Evolutionary conservation across 2,888 invertebrate species (phyloP).

Genomic region (Coenonympha glycerion): DNA sequence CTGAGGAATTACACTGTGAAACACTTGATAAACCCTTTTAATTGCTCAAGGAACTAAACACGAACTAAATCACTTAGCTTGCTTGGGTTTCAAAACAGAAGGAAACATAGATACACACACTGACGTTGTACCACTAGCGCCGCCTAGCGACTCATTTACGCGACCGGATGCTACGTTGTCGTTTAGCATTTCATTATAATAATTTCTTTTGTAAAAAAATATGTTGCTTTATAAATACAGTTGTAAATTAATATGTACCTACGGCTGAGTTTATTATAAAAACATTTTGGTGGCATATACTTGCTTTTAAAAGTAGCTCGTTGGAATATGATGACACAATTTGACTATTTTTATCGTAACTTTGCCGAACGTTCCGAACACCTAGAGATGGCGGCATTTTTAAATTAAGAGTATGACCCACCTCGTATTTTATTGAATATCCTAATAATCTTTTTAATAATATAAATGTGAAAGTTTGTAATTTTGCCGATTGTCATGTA

Average conservation of each 20-base stretch:
- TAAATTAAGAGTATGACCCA: not conserved
- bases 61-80: slow-evolving; percentile 72
- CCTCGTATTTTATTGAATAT: too few species aligned
- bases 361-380: slow-evolving; percentile 16
- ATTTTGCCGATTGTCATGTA: too few species aligned
- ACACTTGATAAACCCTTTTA: slow-evolving; percentile 52
- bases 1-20: slow-evolving; percentile 46
- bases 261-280: not conserved
- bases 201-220: slow-evolving; percentile 11
- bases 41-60: slow-evolving; percentile 64
- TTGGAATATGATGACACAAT: not conserved
- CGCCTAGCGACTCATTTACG: slow-evolving; percentile 54
- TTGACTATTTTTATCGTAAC: slow-evolving; percentile 13
- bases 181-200: slow-evolving; percentile 37
- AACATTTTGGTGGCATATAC: not conserved
- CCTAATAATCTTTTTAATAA: too few species aligned
- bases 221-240: not conserved
- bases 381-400: slow-evolving; percentile 20
- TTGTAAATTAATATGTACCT: not conserved
- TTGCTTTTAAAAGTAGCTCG: not conserved
- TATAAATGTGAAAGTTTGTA: too few species aligned
- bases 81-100: slow-evolving; percentile 78
- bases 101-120: slow-evolving; percentile 73
- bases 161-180: slow-evolving; percentile 50
- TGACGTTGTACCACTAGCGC: slow-evolving; percentile 70